These are phyloP conservation scores for Pipistrellus pygmaeus DNA, from an alignment of 2,797 vertebrate species.

Conservation along the genomic window DNA sequence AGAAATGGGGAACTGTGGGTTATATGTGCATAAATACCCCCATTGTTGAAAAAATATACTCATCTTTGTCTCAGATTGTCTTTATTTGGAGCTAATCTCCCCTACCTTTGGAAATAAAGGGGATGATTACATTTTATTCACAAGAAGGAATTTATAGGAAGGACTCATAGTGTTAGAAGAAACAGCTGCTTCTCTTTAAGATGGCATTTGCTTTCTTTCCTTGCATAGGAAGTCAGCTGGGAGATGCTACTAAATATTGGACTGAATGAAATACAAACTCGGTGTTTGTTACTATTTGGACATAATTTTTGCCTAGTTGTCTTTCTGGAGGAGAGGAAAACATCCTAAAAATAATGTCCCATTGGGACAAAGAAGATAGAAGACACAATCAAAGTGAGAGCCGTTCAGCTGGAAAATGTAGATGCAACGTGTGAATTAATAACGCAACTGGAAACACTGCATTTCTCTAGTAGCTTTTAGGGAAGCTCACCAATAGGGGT, in stretches of 20 bases:
- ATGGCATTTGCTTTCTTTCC: conserved; percentile 78
- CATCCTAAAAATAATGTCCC: conserved; percentile 83
- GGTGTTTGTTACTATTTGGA: conserved; percentile 84
- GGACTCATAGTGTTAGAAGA: conserved; percentile 84
- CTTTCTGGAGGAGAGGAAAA: conserved; percentile 77
- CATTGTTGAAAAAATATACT: conserved; percentile 78
- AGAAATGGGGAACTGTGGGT: conserved; percentile 66
- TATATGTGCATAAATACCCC: conserved; percentile 47
- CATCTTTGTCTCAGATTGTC: conserved; percentile 86
- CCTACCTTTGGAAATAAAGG: conserved; percentile 87
- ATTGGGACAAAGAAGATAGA: conserved; percentile 79
- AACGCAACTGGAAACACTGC: not conserved
- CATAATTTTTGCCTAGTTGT: conserved; percentile 87
- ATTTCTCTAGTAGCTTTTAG: not conserved
- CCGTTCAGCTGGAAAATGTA: conserved; percentile 77
- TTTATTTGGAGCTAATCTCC: conserved; percentile 84
- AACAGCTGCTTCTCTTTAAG: conserved; percentile 87
- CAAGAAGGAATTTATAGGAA: conserved; percentile 87
- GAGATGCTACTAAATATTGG: conserved; percentile 80
- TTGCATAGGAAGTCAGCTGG: conserved; percentile 83
- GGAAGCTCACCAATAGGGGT: not conserved
- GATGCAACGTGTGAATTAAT: conserved; percentile 63
- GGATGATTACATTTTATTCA: conserved; percentile 88
- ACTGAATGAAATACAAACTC: conserved; percentile 82
- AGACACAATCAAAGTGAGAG: conserved; percentile 75